Conservation (phyloP, 2,797 vertebrate genomes). For the Epinephelus malabaricus region DNA sequence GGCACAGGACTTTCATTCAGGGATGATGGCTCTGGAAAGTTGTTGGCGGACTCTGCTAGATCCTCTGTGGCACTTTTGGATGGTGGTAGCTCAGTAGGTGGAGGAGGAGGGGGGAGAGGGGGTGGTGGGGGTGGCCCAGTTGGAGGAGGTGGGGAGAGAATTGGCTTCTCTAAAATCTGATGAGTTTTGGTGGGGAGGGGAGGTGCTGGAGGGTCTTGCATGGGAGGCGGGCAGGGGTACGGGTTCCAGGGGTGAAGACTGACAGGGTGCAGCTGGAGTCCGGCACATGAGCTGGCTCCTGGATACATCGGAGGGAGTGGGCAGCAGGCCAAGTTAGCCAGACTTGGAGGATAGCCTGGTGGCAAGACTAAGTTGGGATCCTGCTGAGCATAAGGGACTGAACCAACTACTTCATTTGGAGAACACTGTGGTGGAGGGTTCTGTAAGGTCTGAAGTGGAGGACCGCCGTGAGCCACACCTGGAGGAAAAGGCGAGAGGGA, state of each 20-base stretch:
- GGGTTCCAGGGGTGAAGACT: slow-evolving; percentile 97
- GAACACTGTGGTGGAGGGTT: slow-evolving; percentile 87
- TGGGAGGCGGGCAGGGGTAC: slow-evolving; percentile 92
- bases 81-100: slow-evolving; percentile 88
- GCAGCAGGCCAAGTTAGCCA: slow-evolving; percentile 93
- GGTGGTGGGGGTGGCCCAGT: slow-evolving; percentile 83
- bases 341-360: slow-evolving; percentile 91
- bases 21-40: slow-evolving; percentile 95
- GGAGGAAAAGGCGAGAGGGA: slow-evolving; percentile 91
- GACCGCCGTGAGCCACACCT: slow-evolving; percentile 85
- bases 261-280: slow-evolving; percentile 94
- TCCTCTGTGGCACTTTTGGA: slow-evolving; percentile 91
- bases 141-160: slow-evolving; percentile 90
- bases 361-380: slow-evolving; percentile 91
- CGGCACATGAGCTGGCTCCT: slow-evolving; percentile 91
- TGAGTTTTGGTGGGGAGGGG: slow-evolving; percentile 82
- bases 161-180: slow-evolving; percentile 92
- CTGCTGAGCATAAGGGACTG: slow-evolving; percentile 91
- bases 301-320: slow-evolving; percentile 98
- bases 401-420: slow-evolving; percentile 90
- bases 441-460: slow-evolving; percentile 90
- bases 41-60: slow-evolving; percentile 92
- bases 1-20: slow-evolving; percentile 93
- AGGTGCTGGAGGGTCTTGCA: slow-evolving; percentile 90
- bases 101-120: slow-evolving; percentile 86